Evolutionary conservation across 2,113 vertebrate genomes (phyloP).

Genomic region (Sterrhoptilus dennistouni): DNA sequence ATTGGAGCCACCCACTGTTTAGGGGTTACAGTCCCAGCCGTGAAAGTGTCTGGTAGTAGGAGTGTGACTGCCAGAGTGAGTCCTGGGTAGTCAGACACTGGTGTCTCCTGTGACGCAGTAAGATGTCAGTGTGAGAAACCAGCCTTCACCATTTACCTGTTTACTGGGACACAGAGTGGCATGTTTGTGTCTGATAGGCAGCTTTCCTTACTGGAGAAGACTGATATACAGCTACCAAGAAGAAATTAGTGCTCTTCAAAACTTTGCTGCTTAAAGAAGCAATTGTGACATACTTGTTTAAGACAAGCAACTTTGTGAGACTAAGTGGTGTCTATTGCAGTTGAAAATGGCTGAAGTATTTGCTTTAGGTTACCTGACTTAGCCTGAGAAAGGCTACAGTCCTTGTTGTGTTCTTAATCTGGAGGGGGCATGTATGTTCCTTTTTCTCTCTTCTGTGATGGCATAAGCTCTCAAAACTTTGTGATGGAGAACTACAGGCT

Average conservation of each 20-base stretch:
- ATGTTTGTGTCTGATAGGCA: background rate
- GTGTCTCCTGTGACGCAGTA: background rate
- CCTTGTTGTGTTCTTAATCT: background rate
- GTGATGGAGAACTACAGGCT: background rate
- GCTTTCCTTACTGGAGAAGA: background rate
- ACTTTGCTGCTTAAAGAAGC: background rate
- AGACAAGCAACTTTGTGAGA: background rate
- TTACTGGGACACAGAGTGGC: background rate
- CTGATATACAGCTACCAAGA: background rate
- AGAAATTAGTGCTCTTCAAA: background rate
- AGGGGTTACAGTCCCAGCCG: background rate
- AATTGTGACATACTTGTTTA: background rate
- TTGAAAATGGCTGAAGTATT: background rate
- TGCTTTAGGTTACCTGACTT: background rate
- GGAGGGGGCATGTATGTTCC: background rate
- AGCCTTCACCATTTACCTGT: background rate
- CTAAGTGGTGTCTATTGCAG: background rate
- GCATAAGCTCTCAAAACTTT: background rate
- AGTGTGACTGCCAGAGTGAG: background rate
- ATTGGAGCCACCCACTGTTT: background rate
- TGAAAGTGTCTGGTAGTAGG: background rate
- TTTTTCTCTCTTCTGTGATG: background rate
- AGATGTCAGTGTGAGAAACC: background rate
- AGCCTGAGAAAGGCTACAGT: background rate
- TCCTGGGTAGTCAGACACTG: background rate